Percentiles rank a stretch among this genome's conserved stretches.
phyloP scores from a whole-genome alignment of 1,140 invertebrate species.

The Reticulitermes speratus region DNA sequence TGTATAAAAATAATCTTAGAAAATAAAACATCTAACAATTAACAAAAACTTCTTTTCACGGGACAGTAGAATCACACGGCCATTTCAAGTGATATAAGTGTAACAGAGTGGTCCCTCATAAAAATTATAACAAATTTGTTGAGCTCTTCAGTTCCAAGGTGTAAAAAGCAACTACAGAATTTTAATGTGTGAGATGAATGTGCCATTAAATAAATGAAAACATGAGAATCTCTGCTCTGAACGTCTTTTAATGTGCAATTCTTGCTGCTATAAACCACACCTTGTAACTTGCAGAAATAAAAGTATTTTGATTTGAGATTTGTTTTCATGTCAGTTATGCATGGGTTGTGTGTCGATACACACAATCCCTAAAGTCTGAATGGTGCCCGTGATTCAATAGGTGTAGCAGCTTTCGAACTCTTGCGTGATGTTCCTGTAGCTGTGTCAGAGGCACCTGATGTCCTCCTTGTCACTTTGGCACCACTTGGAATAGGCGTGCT shows the following conservation, averaged over 20 bases:
- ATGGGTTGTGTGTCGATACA: not conserved
- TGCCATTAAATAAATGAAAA: not conserved
- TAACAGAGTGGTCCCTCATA: not conserved
- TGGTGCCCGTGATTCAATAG: constrained; percentile 60
- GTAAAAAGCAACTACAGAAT: constrained; percentile 8
- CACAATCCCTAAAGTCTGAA: constrained; percentile 60
- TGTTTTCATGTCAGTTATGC: not conserved
- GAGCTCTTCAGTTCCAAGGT: not conserved
- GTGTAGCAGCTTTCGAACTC: constrained; percentile 46
- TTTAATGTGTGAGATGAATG: not conserved
- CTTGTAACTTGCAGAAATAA: not conserved
- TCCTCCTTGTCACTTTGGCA: constrained; percentile 60
- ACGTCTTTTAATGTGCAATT: not conserved
- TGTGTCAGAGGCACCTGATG: constrained; percentile 64
- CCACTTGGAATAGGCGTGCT: constrained; percentile 65
- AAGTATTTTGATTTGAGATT: not conserved
- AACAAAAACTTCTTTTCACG: not conserved
- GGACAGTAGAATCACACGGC: not conserved
- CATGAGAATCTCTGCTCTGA: not conserved
- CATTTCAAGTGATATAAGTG: not conserved
- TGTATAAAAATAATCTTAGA: constrained; percentile 15
- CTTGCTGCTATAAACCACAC: not conserved
- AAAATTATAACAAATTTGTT: constrained; percentile 4
- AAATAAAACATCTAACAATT: constrained; percentile 12
- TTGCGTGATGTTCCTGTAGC: constrained; percentile 49